phyloP scores from a whole-genome alignment of 2,797 vertebrate species.

The Anableps anableps region DNA sequence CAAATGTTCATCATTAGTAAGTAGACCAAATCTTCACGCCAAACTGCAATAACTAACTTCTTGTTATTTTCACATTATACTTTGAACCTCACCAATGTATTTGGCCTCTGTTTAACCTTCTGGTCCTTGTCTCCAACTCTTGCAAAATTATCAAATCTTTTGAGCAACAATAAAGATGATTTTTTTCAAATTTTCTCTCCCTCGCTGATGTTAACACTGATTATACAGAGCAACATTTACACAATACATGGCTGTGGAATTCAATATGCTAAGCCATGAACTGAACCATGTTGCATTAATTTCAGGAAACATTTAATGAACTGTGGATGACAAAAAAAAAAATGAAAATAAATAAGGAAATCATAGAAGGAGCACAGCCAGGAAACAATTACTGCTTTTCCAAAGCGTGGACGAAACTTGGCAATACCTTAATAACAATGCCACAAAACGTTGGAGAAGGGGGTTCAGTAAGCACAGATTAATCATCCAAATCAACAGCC shows the following conservation, averaged over 20 bases:
- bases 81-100: neutral
- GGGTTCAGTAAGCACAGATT: slow-evolving; percentile 17
- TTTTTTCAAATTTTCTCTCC: neutral
- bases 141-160: neutral
- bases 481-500: slow-evolving; percentile 9
- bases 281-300: slow-evolving; percentile 49
- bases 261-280: slow-evolving; percentile 34
- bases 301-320: slow-evolving; percentile 66
- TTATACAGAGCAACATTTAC: slow-evolving; percentile 26
- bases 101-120: neutral
- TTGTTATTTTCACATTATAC: slow-evolving; percentile 10
- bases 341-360: slow-evolving; percentile 47
- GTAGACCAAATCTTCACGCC: neutral
- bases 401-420: slow-evolving; percentile 44
- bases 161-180: neutral
- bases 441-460: slow-evolving; percentile 33
- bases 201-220: slow-evolving; percentile 10
- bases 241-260: slow-evolving; percentile 28
- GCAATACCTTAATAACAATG: slow-evolving; percentile 61
- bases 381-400: slow-evolving; percentile 69
- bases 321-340: slow-evolving; percentile 61
- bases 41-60: slow-evolving; percentile 4
- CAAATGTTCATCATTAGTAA: neutral
- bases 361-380: slow-evolving; percentile 52
- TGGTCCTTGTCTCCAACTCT: neutral